A percentile compares a stretch with the other conserved stretches of the same genome.
Evolutionary conservation across 2,113 vertebrate genomes (phyloP).

Genomic region (Rynchops niger): DNA sequence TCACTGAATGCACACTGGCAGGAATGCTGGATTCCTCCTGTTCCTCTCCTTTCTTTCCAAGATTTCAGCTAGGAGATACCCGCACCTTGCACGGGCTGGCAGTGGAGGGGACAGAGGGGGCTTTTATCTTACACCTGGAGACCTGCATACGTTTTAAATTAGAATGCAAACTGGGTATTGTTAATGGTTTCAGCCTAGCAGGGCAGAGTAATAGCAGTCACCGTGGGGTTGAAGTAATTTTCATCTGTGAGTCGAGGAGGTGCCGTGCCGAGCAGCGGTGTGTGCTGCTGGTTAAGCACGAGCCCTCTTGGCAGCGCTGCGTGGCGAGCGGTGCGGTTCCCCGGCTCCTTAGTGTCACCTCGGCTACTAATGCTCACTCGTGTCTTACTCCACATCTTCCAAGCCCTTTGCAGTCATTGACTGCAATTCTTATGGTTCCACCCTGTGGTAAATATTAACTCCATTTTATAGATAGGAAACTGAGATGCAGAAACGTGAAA

Average conservation of each 20-base stretch:
- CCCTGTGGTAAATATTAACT: not conserved
- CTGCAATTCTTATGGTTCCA: not conserved
- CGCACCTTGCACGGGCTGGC: fast-evolving
- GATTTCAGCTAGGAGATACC: not conserved
- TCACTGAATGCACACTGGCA: fast-evolving
- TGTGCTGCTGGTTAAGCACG: not conserved
- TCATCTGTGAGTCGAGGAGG: not conserved
- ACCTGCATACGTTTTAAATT: fast-evolving
- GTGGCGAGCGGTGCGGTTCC: fast-evolving
- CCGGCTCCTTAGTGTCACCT: not conserved
- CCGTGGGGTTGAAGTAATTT: not conserved
- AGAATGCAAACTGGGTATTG: not conserved
- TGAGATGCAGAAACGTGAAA: not conserved
- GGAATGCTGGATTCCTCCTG: not conserved
- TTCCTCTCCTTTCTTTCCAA: not conserved
- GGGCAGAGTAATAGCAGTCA: not conserved
- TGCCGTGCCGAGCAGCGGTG: not conserved
- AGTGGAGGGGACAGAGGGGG: not conserved
- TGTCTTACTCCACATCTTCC: not conserved
- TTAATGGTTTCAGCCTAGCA: not conserved
- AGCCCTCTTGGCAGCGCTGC: not conserved
- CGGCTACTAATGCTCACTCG: not conserved
- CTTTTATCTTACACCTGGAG: not conserved
- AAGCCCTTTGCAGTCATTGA: not conserved
- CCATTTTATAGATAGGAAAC: not conserved